phyloP scores from a whole-genome alignment of 2,888 invertebrate genomes.

The Drosophila paranaensis region DNA sequence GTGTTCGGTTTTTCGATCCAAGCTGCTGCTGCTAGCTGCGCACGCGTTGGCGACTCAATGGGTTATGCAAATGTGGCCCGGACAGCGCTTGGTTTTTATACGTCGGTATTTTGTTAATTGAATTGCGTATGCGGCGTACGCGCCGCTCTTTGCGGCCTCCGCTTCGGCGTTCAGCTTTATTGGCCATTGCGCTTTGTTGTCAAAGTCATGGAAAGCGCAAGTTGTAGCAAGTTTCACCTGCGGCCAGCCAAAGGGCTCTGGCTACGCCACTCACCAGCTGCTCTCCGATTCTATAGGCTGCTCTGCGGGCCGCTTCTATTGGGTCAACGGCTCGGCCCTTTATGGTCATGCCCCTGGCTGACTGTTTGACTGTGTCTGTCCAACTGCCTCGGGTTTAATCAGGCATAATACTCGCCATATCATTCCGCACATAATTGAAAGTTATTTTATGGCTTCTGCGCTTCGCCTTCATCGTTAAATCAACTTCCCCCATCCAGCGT shows the following conservation, averaged over 20 bases:
- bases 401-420: constrained; percentile 43
- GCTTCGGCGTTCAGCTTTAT: constrained; percentile 60
- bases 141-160: constrained; percentile 42
- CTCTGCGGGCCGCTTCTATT: constrained; percentile 29
- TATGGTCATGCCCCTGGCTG: constrained; percentile 57
- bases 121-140: constrained; percentile 67
- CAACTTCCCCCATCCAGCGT: constrained; percentile 53
- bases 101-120: constrained; percentile 81
- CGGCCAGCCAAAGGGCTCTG: neutral
- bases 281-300: constrained; percentile 46
- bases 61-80: constrained; percentile 83
- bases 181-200: constrained; percentile 60
- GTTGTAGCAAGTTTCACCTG: constrained; percentile 68
- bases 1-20: constrained; percentile 24
- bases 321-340: constrained; percentile 21
- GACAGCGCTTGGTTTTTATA: constrained; percentile 84
- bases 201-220: constrained; percentile 76
- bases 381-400: constrained; percentile 35
- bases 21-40: constrained; percentile 50
- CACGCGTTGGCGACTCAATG: constrained; percentile 81
- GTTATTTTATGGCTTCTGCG: constrained; percentile 74
- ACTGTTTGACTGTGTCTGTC: constrained; percentile 5
- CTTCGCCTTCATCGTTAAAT: constrained; percentile 50
- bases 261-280: constrained; percentile 11
- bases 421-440: constrained; percentile 71